A percentile compares a stretch with the other conserved stretches of the same genome.
phyloP scores from a whole-genome alignment of 2,888 invertebrate species.

The Monochamus alternatus region DNA sequence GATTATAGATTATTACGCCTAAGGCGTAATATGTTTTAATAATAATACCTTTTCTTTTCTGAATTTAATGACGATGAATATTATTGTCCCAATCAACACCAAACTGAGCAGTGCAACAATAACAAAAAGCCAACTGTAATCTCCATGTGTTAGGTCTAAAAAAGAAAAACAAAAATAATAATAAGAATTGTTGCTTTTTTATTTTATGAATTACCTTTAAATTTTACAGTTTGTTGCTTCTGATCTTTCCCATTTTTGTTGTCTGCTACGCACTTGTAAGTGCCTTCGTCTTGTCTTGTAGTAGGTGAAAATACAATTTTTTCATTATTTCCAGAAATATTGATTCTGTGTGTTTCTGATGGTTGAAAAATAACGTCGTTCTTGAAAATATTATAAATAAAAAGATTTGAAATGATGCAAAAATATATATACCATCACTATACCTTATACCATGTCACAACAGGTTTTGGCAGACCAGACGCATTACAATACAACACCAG shows the following conservation, averaged over 20 bases:
- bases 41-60: slow-evolving; percentile 70
- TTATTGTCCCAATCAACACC: slow-evolving; percentile 68
- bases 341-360: slow-evolving; percentile 63
- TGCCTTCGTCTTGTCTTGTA: slow-evolving; percentile 75
- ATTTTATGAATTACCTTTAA: slow-evolving; percentile 51
- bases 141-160: slow-evolving; percentile 53
- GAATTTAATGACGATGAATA: slow-evolving; percentile 71
- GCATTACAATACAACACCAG: too few relatives aligned
- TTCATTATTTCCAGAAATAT: slow-evolving; percentile 64
- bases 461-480: too few relatives aligned
- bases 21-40: too few relatives aligned
- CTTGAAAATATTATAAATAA: slow-evolving; percentile 50
- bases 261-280: slow-evolving; percentile 73
- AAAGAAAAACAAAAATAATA: slow-evolving; percentile 24
- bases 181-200: too few relatives aligned
- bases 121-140: slow-evolving; percentile 45
- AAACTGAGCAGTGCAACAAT: slow-evolving; percentile 66
- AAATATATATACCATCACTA: too few relatives aligned
- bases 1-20: too few relatives aligned
- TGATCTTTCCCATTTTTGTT: slow-evolving; percentile 73
- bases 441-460: too few relatives aligned
- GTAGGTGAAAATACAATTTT: slow-evolving; percentile 74
- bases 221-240: slow-evolving; percentile 58
- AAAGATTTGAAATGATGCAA: too few relatives aligned
- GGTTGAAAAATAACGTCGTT: slow-evolving; percentile 50